Conservation (phyloP, 2,113 vertebrate genomes). For the Rattus rattus region DNA sequence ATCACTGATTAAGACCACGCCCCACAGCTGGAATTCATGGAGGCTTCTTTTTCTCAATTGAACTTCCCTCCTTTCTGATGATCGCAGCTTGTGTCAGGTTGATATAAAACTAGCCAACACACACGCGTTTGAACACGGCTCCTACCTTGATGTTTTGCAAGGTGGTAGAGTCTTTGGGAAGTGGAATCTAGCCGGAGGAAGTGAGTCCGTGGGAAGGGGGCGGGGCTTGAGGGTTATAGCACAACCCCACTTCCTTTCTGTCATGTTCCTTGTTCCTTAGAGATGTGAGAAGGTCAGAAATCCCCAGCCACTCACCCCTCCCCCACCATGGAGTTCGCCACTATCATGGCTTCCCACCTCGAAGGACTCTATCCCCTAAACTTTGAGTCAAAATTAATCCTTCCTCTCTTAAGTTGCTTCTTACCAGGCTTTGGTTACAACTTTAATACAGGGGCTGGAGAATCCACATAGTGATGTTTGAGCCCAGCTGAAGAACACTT, state of each 20-base stretch:
- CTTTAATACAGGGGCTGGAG: neutral
- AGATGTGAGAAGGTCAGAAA: neutral
- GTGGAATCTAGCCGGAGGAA: neutral
- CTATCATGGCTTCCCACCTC: neutral
- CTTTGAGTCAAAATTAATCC: neutral
- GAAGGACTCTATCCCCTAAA: neutral
- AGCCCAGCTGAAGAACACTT: neutral
- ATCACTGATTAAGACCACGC: neutral
- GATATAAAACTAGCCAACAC: neutral
- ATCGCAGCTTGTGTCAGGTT: neutral
- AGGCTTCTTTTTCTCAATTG: neutral
- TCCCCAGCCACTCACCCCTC: neutral
- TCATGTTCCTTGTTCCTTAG: neutral
- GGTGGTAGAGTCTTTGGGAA: neutral
- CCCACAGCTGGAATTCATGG: neutral
- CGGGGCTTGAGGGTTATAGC: neutral
- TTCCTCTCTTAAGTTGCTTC: neutral
- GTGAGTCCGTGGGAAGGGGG: neutral
- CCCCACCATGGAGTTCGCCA: neutral
- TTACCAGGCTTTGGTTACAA: neutral
- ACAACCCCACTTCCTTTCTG: rapidly evolving
- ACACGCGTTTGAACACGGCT: neutral
- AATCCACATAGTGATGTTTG: neutral
- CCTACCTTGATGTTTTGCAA: neutral
- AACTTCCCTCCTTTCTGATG: neutral